These are phyloP conservation scores for Lasioglossum figueresi DNA, from an alignment of 2,888 invertebrate genomes.

Conservation along the genomic window DNA sequence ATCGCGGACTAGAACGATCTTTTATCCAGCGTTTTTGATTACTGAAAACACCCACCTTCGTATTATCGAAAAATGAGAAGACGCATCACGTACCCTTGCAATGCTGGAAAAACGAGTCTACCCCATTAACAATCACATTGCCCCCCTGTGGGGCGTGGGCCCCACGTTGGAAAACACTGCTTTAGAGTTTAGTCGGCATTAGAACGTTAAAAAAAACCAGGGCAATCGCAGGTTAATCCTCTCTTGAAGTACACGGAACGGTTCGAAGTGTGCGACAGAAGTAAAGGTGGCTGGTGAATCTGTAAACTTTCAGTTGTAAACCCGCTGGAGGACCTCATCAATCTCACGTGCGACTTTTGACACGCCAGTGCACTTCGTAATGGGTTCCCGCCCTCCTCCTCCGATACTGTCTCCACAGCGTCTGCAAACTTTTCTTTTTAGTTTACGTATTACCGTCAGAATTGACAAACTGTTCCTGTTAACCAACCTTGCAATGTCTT, in stretches of 20 bases:
- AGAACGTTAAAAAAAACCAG: neutral
- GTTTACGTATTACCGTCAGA: neutral
- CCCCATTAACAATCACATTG: too few relatives aligned
- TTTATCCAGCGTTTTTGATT: too few relatives aligned
- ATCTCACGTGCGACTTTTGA: slow-evolving; percentile 72
- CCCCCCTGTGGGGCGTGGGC: too few relatives aligned
- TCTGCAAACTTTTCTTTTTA: slow-evolving; percentile 28
- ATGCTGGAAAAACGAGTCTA: too few relatives aligned
- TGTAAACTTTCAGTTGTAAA: slow-evolving; percentile 25
- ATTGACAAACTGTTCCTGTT: slow-evolving; percentile 8
- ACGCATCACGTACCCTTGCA: too few relatives aligned
- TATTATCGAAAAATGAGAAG: too few relatives aligned
- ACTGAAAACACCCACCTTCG: too few relatives aligned
- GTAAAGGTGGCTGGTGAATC: neutral
- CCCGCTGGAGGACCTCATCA: slow-evolving; percentile 67
- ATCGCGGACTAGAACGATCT: too few relatives aligned
- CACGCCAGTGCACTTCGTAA: slow-evolving; percentile 72
- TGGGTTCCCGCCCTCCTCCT: slow-evolving; percentile 6
- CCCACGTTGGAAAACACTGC: too few relatives aligned
- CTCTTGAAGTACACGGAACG: neutral
- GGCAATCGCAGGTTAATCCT: slow-evolving; percentile 30
- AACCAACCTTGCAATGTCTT: neutral
- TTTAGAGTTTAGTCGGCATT: neutral
- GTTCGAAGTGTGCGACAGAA: neutral
- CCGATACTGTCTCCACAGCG: slow-evolving; percentile 18